Conservation (phyloP, 2,797 vertebrate species). For the Falco berigora region DNA sequence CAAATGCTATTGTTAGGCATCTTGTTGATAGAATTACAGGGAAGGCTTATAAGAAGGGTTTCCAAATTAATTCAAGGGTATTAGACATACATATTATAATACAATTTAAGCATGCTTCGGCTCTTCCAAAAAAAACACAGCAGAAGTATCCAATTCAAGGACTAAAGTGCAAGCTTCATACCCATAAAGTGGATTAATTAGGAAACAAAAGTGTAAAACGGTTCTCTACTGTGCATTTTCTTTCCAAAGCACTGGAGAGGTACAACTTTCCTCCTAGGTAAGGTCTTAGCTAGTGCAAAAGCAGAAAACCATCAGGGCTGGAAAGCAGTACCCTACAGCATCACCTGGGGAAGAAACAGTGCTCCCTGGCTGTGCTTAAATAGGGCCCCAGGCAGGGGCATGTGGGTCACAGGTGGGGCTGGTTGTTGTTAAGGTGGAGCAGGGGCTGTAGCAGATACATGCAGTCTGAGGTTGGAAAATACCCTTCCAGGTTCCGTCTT, state of each 20-base stretch:
- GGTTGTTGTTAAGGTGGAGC: not conserved
- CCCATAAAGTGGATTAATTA: not conserved
- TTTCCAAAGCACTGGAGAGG: not conserved
- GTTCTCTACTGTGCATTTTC: not conserved
- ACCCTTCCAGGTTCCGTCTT: not conserved
- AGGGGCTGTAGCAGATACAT: not conserved
- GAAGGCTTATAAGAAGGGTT: not conserved
- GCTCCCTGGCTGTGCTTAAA: rapidly evolving
- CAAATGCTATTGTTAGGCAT: not conserved
- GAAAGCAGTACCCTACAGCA: not conserved
- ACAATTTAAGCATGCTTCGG: not conserved
- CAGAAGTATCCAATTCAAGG: not conserved
- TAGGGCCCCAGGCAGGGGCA: rapidly evolving
- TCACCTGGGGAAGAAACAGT: rapidly evolving
- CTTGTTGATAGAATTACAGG: not conserved
- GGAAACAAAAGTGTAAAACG: not conserved
- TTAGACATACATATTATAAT: not conserved
- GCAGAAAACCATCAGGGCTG: not conserved
- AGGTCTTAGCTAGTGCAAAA: not conserved
- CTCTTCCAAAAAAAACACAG: not conserved
- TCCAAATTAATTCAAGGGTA: not conserved
- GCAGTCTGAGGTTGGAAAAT: not conserved
- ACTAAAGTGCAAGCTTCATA: not conserved
- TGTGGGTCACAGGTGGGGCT: not conserved
- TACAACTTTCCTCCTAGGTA: not conserved